Evolutionary conservation across 2,888 invertebrate genomes (phyloP).

Genomic region (Labia minor): DNA sequence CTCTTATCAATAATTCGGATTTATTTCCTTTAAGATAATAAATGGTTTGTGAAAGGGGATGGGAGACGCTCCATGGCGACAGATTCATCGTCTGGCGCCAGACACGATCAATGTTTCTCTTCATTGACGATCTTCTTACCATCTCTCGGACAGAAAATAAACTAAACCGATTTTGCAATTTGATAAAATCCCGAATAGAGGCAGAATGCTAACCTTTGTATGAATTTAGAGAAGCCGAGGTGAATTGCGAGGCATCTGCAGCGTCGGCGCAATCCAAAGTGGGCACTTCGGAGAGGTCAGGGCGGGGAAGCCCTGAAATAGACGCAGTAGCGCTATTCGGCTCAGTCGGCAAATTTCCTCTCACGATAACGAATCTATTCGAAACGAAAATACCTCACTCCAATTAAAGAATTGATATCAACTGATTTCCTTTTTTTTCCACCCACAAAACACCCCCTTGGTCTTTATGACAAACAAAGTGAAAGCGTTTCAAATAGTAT

Average conservation of each 20-base stretch:
- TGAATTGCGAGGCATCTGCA: not conserved
- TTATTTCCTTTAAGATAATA: no score
- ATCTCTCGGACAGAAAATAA: not conserved
- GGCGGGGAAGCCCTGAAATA: conserved; percentile 3
- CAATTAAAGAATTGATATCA: not conserved
- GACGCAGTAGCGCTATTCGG: not conserved
- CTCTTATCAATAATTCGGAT: no score
- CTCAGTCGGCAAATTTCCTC: not conserved
- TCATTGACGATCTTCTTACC: not conserved
- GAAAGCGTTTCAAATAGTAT: no score
- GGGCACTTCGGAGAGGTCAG: not conserved
- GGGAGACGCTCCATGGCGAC: not conserved
- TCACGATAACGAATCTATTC: not conserved
- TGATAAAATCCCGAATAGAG: not conserved
- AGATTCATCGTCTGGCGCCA: not conserved
- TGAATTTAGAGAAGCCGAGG: not conserved
- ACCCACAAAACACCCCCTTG: no score
- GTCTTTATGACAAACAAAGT: no score
- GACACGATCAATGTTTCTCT: not conserved
- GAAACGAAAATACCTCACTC: not conserved
- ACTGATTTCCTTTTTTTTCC: no score
- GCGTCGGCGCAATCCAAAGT: not conserved
- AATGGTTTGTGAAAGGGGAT: no score
- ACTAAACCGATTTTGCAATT: not conserved
- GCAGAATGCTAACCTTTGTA: not conserved